Conservation (phyloP, 53 echinoderm and acorn worm genomes). For the Echinarachnius parma region DNA sequence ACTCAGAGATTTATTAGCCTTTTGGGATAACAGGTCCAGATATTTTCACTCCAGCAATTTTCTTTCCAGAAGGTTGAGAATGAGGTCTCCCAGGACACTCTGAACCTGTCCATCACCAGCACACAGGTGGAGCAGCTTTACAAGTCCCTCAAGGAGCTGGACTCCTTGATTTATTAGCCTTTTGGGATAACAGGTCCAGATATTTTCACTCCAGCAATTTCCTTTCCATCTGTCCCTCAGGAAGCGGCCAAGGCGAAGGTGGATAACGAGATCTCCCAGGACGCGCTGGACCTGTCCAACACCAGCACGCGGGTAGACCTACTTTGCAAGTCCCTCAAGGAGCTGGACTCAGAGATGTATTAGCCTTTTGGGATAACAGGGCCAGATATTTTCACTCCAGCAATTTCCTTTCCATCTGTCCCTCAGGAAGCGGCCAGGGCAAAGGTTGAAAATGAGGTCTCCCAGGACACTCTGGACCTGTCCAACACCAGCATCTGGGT, state of each 20-base stretch:
- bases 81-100: constrained; percentile 83
- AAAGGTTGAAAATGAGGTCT: constrained; percentile 94
- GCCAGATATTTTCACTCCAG: background rate
- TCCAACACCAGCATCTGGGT: constrained; percentile 91
- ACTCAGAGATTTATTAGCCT: constrained; percentile 65
- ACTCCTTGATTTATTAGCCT: constrained; percentile 83
- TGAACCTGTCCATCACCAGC: constrained; percentile 86
- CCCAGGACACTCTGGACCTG: constrained; percentile 80
- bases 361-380: no score
- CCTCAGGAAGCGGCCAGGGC: constrained; percentile 87
- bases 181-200: no score
- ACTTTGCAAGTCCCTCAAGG: constrained; percentile 71
- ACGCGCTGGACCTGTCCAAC: constrained; percentile 89
- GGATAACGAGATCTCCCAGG: constrained; percentile 87
- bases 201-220: background rate
- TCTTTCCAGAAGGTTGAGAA: constrained; percentile 97
- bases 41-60: no score
- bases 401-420: background rate
- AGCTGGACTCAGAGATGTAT: constrained; percentile 86
- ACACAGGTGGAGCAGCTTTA: constrained; percentile 85
- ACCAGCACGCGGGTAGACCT: constrained; percentile 89
- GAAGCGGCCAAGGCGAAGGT: constrained; percentile 95
- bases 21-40: no score
- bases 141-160: constrained; percentile 76
- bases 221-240: constrained; percentile 21